phyloP scores from a whole-genome alignment of 2,797 vertebrate genomes.

The Sebastes aleutianus region DNA sequence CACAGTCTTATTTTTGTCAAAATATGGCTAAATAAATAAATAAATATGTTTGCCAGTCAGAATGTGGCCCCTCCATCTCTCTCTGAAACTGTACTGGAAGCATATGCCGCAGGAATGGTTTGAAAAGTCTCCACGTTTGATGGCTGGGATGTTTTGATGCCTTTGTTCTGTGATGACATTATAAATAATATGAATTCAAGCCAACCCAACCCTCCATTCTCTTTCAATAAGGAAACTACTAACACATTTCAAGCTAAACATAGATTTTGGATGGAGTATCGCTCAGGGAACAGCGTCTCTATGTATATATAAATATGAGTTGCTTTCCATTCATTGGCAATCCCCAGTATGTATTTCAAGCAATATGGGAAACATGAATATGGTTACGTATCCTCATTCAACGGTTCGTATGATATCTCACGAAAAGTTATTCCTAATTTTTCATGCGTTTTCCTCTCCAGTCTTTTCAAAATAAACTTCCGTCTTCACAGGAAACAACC shows the following conservation, averaged over 20 bases:
- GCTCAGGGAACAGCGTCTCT: background rate
- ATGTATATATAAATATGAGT: background rate
- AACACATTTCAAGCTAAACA: background rate
- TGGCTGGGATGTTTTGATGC: background rate
- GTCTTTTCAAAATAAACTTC: too few relatives aligned
- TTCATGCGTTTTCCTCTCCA: accelerated
- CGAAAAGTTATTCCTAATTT: too few relatives aligned
- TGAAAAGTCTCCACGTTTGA: background rate
- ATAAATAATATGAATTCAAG: background rate
- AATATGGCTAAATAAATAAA: background rate
- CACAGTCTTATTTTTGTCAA: background rate
- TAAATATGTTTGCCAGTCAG: background rate
- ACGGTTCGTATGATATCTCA: too few relatives aligned
- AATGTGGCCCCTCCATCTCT: background rate
- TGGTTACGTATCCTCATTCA: background rate
- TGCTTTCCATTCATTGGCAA: background rate
- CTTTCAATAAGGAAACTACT: background rate
- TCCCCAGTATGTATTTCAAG: background rate
- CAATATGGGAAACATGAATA: background rate
- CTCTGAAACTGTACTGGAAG: background rate
- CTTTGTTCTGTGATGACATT: background rate
- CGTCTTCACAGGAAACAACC: too few relatives aligned
- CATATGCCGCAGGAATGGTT: background rate
- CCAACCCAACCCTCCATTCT: background rate
- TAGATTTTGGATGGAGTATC: background rate